Evolutionary conservation across 30 jellyfish, hydroid and myxozoan genomes (phyloP), one percentile per base, ranked within the genome.

Genomic region (Hydractinia echinata): DNA sequence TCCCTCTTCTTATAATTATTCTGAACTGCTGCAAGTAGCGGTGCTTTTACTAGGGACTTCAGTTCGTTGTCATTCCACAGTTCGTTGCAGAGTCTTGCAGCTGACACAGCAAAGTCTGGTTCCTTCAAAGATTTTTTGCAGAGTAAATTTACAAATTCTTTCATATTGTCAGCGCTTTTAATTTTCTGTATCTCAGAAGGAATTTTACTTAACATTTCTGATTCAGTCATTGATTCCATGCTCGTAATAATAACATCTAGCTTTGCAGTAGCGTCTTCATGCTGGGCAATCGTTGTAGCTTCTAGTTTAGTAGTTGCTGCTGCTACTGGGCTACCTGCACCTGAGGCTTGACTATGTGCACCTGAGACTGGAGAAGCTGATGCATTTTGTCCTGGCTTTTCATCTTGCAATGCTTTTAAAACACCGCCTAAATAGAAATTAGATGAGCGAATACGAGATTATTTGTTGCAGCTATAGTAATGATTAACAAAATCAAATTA

Each of bases 21-120:
- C 72, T 88, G 96, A 5, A 88, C 51, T 30, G 82, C 76, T 11
- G 83, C 7, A 6, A 88, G 15, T 11, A 88, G 83, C 4, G 94
- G 86, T 16, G 66, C 73, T 53, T 89, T 81, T n/a, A 83, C 39
- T 13, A 77, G 52, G 54, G 14, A 53, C 39, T 77, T 54, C 76
- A 77, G 15, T 8, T 61, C 53, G 15, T 20, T 79, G 53, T 51
- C 30, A 5, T 53, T n/a, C 85, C 85, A 77, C 5, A 55, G 10
- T 18, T 52, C 58, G 39, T 77, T 77, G 54, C 81, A 77, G 8
- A 77, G 82, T 54, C 60, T 54, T 77, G 85, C 85, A 7, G 53
- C 74, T 30, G 54, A 11, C 5, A 55, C 61, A 14, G 79, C 85
- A 9, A 54, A 77, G 53, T 77, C 85, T 21, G 85, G 83, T 18